These are phyloP conservation scores for Pogonognathellus flavescens DNA, from an alignment of 1,140 invertebrate genomes.

Conservation along the genomic window DNA sequence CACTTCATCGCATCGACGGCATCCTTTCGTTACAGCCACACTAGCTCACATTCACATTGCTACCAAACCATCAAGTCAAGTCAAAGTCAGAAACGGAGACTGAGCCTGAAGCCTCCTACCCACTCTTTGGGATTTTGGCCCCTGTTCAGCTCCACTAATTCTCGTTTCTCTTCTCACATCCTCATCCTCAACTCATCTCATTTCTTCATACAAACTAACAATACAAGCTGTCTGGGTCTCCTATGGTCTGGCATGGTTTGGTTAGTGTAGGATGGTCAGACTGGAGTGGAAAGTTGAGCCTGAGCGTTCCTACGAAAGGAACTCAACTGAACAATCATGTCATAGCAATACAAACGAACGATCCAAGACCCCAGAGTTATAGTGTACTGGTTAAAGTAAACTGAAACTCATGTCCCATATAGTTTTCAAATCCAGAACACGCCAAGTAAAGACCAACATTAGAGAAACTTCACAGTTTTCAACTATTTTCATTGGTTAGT, in stretches of 20 bases:
- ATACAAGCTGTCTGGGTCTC: neutral
- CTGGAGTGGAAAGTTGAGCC: slow-evolving; percentile 39
- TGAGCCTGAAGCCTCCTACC: slow-evolving; percentile 35
- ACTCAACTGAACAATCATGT: slow-evolving; percentile 48
- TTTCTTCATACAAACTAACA: slow-evolving; percentile 23
- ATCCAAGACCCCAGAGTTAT: slow-evolving; percentile 21
- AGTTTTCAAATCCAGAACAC: slow-evolving; percentile 28
- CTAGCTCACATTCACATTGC: slow-evolving; percentile 7
- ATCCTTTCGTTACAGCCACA: slow-evolving; percentile 11
- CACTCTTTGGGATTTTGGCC: slow-evolving; percentile 58
- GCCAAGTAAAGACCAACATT: neutral
- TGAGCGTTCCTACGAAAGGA: slow-evolving; percentile 13
- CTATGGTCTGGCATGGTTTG: slow-evolving; percentile 15
- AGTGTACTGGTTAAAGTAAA: slow-evolving; percentile 3
- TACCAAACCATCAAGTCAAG: neutral
- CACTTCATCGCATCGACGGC: neutral
- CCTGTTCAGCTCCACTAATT: slow-evolving; percentile 61
- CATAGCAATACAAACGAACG: slow-evolving; percentile 31
- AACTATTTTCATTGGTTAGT: neutral
- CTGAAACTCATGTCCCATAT: slow-evolving; percentile 11
- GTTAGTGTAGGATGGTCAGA: neutral
- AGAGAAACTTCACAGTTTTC: slow-evolving; percentile 30
- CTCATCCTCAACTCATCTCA: slow-evolving; percentile 44
- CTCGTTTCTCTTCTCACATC: slow-evolving; percentile 53
- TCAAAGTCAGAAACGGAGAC: slow-evolving; percentile 42